phyloP scores from a whole-genome alignment of 2,797 vertebrate species.

The Artibeus jamaicensis region DNA sequence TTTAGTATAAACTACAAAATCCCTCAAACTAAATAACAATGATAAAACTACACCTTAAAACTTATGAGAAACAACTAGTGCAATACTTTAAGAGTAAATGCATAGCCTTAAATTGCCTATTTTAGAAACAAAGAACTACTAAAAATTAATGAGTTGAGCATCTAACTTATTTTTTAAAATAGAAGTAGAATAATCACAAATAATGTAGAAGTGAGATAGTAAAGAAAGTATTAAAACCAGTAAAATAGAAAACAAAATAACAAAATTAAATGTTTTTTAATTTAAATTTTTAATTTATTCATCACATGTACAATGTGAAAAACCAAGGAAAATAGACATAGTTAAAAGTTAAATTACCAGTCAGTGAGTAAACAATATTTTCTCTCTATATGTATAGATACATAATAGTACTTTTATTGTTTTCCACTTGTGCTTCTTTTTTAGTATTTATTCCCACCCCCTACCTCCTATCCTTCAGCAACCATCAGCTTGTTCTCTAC shows the following conservation, averaged over 20 bases:
- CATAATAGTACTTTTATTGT: background rate
- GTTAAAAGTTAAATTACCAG: background rate
- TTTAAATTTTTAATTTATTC: background rate
- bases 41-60: constrained; percentile 26
- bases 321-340: background rate
- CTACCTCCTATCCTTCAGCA: background rate
- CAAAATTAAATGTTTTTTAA: background rate
- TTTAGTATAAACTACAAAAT: background rate
- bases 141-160: background rate
- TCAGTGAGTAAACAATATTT: background rate
- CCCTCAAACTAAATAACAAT: background rate
- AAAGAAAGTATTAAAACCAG: background rate
- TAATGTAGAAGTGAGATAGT: background rate
- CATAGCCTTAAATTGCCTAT: background rate
- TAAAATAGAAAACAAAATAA: background rate
- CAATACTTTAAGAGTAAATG: background rate
- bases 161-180: background rate
- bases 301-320: background rate
- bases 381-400: background rate
- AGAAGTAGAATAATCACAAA: background rate
- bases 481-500: too few relatives aligned
- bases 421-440: background rate
- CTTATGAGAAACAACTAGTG: background rate
- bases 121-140: background rate
- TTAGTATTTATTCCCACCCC: background rate